Conservation (phyloP, 1,140 invertebrate species). For the Phymastichus coffea region DNA sequence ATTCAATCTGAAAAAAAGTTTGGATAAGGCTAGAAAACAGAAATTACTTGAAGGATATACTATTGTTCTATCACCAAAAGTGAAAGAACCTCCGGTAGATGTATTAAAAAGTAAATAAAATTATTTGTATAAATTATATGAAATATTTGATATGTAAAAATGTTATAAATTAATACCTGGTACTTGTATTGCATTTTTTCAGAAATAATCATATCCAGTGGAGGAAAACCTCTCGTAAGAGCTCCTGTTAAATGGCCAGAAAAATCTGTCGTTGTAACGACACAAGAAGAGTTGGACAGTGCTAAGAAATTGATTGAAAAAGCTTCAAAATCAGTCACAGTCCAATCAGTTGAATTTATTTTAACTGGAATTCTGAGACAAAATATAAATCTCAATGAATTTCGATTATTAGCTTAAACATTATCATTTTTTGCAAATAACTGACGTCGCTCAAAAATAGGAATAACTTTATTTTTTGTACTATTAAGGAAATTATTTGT, state of each 20-base stretch:
- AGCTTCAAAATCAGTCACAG: slow-evolving; percentile 41
- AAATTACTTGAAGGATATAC: slow-evolving; percentile 48
- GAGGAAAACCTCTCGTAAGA: slow-evolving; percentile 43
- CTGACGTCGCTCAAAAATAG: too few relatives aligned
- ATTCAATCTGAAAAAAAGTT: slow-evolving; percentile 49
- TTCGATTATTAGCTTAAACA: slow-evolving; percentile 12
- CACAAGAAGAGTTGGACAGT: slow-evolving; percentile 41
- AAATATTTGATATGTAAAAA: neutral
- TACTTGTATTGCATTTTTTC: slow-evolving; percentile 33
- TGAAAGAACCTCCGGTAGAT: slow-evolving; percentile 45
- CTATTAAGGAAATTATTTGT: too few relatives aligned
- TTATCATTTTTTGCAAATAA: too few relatives aligned
- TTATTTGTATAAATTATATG: neutral
- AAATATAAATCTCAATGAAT: slow-evolving; percentile 43
- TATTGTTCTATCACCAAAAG: slow-evolving; percentile 52
- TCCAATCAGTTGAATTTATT: slow-evolving; percentile 54
- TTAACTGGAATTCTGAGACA: slow-evolving; percentile 55
- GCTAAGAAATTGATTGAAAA: slow-evolving; percentile 44
- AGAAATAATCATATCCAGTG: slow-evolving; percentile 51
- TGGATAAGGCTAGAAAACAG: slow-evolving; percentile 41
- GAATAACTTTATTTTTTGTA: too few relatives aligned
- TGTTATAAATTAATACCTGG: neutral
- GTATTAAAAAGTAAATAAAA: slow-evolving; percentile 54
- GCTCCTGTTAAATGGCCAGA: slow-evolving; percentile 44
- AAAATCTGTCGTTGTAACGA: slow-evolving; percentile 48